phyloP scores from a whole-genome alignment of 2,113 vertebrate genomes.

The Hippolais icterina region DNA sequence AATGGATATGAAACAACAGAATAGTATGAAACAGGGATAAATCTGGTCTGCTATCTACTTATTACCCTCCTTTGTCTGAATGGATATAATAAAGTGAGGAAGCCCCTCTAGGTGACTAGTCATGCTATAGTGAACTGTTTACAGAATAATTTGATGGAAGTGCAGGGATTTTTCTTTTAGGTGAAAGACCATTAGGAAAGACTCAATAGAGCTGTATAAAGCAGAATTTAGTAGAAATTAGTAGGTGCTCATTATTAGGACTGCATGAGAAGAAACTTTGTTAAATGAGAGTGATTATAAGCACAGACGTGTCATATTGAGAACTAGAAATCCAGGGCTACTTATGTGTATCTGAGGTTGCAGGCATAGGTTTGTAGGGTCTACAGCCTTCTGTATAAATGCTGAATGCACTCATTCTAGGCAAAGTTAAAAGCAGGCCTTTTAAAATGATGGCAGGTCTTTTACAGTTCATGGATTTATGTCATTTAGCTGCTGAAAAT shows the following conservation, averaged over 20 bases:
- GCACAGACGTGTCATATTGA: not conserved
- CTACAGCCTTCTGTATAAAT: not conserved
- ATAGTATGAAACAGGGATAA: not conserved
- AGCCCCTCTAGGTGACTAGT: not conserved
- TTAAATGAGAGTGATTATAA: not conserved
- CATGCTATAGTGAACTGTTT: not conserved
- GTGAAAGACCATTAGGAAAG: not conserved
- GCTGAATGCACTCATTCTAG: not conserved
- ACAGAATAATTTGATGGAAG: not conserved
- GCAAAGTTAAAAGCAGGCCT: not conserved
- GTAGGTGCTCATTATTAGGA: not conserved
- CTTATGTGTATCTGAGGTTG: not conserved
- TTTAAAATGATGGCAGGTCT: not conserved
- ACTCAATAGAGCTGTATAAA: not conserved
- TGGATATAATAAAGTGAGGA: not conserved
- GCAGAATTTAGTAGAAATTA: not conserved
- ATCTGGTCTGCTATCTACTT: not conserved
- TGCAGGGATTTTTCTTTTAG: not conserved
- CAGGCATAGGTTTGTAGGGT: not conserved
- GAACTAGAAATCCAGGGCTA: not conserved
- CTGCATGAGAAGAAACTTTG: not conserved
- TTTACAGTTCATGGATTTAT: not conserved
- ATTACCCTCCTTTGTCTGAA: not conserved
- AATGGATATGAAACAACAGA: not conserved
- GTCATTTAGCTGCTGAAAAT: not conserved